Evolutionary conservation across 2,888 invertebrate species (phyloP), one percentile per base, ranked within the genome.

Genomic region (Caradrina clavipalpis): DNA sequence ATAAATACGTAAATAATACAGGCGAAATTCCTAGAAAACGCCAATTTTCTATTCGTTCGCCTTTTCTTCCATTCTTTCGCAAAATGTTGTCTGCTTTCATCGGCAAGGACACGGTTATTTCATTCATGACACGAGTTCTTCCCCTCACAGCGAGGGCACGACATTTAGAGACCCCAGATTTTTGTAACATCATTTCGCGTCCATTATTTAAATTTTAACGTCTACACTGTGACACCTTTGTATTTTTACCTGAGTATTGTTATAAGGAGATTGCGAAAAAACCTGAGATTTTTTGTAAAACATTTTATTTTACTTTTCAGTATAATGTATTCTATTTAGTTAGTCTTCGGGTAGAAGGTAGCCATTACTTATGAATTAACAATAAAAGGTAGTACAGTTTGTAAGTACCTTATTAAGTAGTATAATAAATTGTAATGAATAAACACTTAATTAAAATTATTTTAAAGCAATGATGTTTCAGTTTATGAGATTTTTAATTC

Each of bases 151-250:
- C n/a, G 17, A 39, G 6, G 39, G 35, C 54, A 21, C 42, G 31
- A 69, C 54, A 47, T 62, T 65, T 54, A 42, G 26, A 8, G 49
- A 17, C 22, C 54, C 13, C 22, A 70, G 64, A 76, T 65, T 77
- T 79, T 70, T 53, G 61, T 70, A 56, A 80, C 64, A 62, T 77
- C 77, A 77, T 77, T 80, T 65, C 49, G 22, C 58, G 55, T 22
- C 57, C 71, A 80, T 80, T 77, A 77, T 80, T 77, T 70, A 78
- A 76, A 80, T 63, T 76, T 62, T 60, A 80, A 64, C 81, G 72
- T 66, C 49, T 62, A 47, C 60, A 45, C 39, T n/a, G 53, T 59
- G 72, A 71, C 77, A 80, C 78, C 65, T 80, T 56, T 50, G 45
- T 45, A 17, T 22, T 55, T 26, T 22, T 61, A 70, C 71, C 51